phyloP scores from a whole-genome alignment of 1,140 invertebrate species.

The Delia radicum region DNA sequence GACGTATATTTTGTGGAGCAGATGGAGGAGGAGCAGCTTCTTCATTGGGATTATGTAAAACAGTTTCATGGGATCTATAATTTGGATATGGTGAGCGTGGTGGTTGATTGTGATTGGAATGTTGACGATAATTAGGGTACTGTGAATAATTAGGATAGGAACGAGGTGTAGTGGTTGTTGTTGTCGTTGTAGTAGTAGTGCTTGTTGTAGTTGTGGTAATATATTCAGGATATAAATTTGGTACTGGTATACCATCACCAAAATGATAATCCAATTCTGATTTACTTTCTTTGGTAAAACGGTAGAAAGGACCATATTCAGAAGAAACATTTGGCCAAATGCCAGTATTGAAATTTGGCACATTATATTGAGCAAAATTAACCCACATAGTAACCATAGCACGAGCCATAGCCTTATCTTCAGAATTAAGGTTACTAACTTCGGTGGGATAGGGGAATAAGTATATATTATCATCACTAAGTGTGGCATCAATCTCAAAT shows the following conservation, averaged over 20 bases:
- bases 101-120: background rate
- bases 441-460: slow-evolving; percentile 50
- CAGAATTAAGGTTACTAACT: slow-evolving; percentile 36
- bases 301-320: slow-evolving; percentile 46
- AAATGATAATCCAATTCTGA: slow-evolving; percentile 48
- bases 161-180: slow-evolving; percentile 2
- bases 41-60: background rate
- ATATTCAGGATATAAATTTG: slow-evolving; percentile 36
- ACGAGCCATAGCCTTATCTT: slow-evolving; percentile 41
- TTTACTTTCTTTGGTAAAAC: slow-evolving; percentile 40
- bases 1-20: background rate
- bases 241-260: slow-evolving; percentile 43
- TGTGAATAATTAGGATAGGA: slow-evolving; percentile 26
- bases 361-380: slow-evolving; percentile 36
- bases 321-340: slow-evolving; percentile 42
- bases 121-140: slow-evolving; percentile 7
- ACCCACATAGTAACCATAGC: slow-evolving; percentile 46
- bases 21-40: background rate
- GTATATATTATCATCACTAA: slow-evolving; percentile 53
- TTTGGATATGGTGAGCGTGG: background rate
- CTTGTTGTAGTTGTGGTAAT: slow-evolving; percentile 20
- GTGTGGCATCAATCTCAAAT: slow-evolving; percentile 46
- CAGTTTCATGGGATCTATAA: background rate
- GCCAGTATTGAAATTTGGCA: slow-evolving; percentile 36
- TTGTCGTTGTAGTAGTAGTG: slow-evolving; percentile 15